Conservation (phyloP, 2,888 invertebrate genomes). For the Sminthurides aquaticus region DNA sequence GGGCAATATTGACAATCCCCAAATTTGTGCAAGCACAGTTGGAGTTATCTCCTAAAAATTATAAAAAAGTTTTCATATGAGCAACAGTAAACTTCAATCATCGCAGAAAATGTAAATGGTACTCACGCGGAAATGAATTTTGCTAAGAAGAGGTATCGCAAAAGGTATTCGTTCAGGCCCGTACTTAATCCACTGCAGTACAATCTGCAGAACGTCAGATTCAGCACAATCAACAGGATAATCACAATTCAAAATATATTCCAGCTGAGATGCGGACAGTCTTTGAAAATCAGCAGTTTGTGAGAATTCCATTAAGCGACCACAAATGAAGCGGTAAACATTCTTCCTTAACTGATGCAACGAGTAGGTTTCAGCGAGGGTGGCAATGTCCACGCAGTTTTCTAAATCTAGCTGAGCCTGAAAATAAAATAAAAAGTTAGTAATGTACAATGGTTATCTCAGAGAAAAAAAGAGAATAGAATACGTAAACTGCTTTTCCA, state of each 20-base stretch:
- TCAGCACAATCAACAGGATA: constrained; percentile 64
- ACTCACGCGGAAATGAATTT: constrained; percentile 38
- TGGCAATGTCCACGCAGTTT: constrained; percentile 64
- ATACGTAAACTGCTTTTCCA: constrained; percentile 12
- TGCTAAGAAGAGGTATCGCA: constrained; percentile 30
- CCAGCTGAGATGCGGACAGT: constrained; percentile 56
- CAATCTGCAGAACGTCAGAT: constrained; percentile 54
- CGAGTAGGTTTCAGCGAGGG: constrained; percentile 62
- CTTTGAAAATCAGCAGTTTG: constrained; percentile 56
- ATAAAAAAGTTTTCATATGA: background rate
- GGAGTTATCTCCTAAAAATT: constrained; percentile 41
- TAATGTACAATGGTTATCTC: too few relatives aligned
- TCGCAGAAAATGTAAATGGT: background rate
- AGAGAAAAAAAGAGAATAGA: too few relatives aligned
- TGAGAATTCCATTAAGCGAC: constrained; percentile 57
- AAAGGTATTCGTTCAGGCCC: constrained; percentile 45
- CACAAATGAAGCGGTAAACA: constrained; percentile 60
- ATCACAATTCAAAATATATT: constrained; percentile 57
- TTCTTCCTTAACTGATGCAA: constrained; percentile 54
- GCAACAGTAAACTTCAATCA: background rate
- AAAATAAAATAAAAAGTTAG: constrained; percentile 24
- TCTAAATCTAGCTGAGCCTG: constrained; percentile 61
- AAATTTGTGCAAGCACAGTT: constrained; percentile 35
- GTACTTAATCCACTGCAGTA: constrained; percentile 56
- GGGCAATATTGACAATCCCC: constrained; percentile 40